Base-by-base conservation (phyloP, 2,888 invertebrate species). In the Agrotis clavis region DNA sequence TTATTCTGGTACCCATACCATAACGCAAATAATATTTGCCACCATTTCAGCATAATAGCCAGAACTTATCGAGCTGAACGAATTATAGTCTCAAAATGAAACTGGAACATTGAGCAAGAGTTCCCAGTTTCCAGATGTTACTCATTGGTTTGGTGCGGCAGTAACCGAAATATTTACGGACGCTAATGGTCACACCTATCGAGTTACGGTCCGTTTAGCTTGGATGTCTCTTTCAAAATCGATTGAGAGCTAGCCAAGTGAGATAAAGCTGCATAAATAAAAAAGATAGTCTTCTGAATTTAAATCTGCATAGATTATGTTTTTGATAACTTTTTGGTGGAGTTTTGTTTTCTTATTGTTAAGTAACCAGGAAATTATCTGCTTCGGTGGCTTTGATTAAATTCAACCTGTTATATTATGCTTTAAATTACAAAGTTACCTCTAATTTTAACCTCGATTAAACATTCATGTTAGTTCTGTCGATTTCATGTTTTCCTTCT, bases 131-230 rank as follows among this genome's bases (percentile, higher is more conserved):
- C 88, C 89, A 89, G 89, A 90, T 89, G 88, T 83, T 82, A 80
- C 74, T 84, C 81, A 84, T 87, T 87, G 79, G 83, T 84, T 84
- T 88, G 77, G 86, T 83, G 72, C 80, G 78, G 81, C 77, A 83
- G 79, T 74, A 71, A 82, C 77, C 76, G 86, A 87, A 81, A 89
- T 88, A 84, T 90, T 89, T 89, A 88, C 86, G 77, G 81, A 77
- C 70, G 72, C 71, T 87, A 85, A 87, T 86, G 81, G 77, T 74
- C 79, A 72, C 62, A 82, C 77, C 76, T 83, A 86, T 89, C 86
- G 77, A 77, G 85, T 89, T 88, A 83, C 89, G 62, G 71, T 59
- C 65, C 70, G 72, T 82, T 67, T 70, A 67, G 70, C 41, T 74
- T 41, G 64, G 77, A 71, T 75, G 65, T 73, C 72, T 71, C 78